Evolutionary conservation across 2,888 invertebrate species (phyloP).

Genomic region (Eledona agricola): DNA sequence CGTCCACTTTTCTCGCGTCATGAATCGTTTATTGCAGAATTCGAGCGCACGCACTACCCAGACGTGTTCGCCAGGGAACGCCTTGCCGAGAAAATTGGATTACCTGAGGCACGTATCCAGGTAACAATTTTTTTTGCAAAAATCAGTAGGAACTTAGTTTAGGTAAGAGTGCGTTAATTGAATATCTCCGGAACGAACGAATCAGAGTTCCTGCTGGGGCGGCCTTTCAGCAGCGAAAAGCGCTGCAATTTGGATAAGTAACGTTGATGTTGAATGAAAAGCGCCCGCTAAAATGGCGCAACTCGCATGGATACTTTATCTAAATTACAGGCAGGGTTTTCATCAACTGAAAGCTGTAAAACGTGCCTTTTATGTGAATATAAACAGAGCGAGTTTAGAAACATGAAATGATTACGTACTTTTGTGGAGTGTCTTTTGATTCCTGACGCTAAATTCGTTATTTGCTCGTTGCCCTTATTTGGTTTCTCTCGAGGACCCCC

Average conservation of each 20-base stretch:
- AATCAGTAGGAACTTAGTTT: slow-evolving; percentile 33
- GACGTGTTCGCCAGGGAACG: slow-evolving; percentile 96
- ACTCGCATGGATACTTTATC: slow-evolving; percentile 51
- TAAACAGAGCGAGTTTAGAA: slow-evolving; percentile 48
- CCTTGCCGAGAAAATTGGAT: slow-evolving; percentile 95
- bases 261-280: slow-evolving; percentile 50
- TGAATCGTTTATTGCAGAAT: slow-evolving; percentile 83
- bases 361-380: slow-evolving; percentile 46
- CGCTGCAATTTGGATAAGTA: slow-evolving; percentile 57
- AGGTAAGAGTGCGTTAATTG: slow-evolving; percentile 29
- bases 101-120: slow-evolving; percentile 99
- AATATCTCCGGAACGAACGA: slow-evolving; percentile 13
- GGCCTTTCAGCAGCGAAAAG: slow-evolving; percentile 31
- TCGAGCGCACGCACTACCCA: slow-evolving; percentile 96
- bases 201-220: slow-evolving; percentile 24
- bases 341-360: slow-evolving; percentile 53
- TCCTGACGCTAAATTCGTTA: slow-evolving; percentile 37
- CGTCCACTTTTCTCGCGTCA: too few species aligned
- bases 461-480: slow-evolving; percentile 39
- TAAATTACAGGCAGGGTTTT: slow-evolving; percentile 55
- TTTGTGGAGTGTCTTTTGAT: slow-evolving; percentile 48
- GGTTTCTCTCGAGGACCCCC: slow-evolving; percentile 36
- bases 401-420: slow-evolving; percentile 50
- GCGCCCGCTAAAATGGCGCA: slow-evolving; percentile 45
- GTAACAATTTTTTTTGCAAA: slow-evolving; percentile 71